Base-by-base conservation (phyloP, 2,113 vertebrate species). In the Cynoglossus semilaevis region DNA sequence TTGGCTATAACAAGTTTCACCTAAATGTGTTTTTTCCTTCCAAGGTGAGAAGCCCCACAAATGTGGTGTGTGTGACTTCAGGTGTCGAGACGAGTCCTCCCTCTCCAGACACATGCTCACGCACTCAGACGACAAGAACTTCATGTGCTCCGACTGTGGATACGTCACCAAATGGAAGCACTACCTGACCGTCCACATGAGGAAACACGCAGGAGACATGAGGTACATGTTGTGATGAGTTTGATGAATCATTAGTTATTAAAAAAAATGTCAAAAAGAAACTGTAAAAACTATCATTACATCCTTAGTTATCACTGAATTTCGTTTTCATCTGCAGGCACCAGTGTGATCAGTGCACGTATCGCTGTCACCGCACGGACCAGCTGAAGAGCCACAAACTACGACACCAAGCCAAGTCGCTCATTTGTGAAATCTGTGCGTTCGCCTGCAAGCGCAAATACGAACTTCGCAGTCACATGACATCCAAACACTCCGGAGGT, bases 121-220 rank as follows among this genome's bases (percentile, higher is more conserved):
- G 0, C 97, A 99, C 76, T 94, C 94, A 0, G 87, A 86, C 0
- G 87, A 93, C 81, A 98, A 98, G 87, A 96, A 98, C 80, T 95
- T 96, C 73, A 97, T 99, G 96, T 99, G 97, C 60, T 92, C 95
- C 0, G 97, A 98, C 62, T 99, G 97, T 0, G 97, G 97, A 41
- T 99, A 99, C 15, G 90, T 98, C 83, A 99, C 96, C 48, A 98
- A 97, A 75, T 99, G 97, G 96, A 99, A 98, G 73, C 96, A 98
- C 70, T 98, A 96, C 69, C 87, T 99, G 51, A 96, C 89, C 0
- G 94, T 99, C 70, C 97, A 99, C 71, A 98, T 98, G 97, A 93
- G 97, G 63, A 99, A 99, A 74, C 97, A 99, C n/a, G 89, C 92
- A 0, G 96, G 95, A 10, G 97, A 99, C 81, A 94, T 99, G 77